Evolutionary conservation across 2,888 invertebrate genomes (phyloP), one percentile per base, ranked within the genome.

Genomic region (Charanyca ferruginea): DNA sequence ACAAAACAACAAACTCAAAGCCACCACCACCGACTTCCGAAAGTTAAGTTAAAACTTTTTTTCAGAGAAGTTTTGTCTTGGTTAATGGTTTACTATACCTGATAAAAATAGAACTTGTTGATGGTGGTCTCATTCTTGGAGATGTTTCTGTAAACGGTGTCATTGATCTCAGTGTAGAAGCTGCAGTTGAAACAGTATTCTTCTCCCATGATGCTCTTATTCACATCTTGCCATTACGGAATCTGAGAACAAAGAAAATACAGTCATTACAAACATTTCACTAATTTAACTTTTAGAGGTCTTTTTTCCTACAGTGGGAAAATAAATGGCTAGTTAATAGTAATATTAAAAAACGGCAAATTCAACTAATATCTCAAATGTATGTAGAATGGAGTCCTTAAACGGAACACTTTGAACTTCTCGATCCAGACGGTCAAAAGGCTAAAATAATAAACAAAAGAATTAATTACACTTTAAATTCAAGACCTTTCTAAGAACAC

Each of bases 21-120:
- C n/a, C n/a, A n/a, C n/a, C n/a, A n/a, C n/a, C n/a, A n/a, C n/a
- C n/a, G n/a, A n/a, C n/a, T n/a, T n/a, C n/a, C n/a, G n/a, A n/a
- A n/a, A n/a, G n/a, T n/a, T n/a, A n/a, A n/a, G n/a, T n/a, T n/a
- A n/a, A n/a, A n/a, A n/a, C n/a, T n/a, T n/a, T n/a, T n/a, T n/a
- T n/a, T n/a, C n/a, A n/a, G n/a, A n/a, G n/a, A 28, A 28, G 28
- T 28, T 28, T 5, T 7, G 6, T 28, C 28, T 28, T 28, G n/a
- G n/a, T n/a, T n/a, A n/a, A n/a, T n/a, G n/a, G n/a, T n/a, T n/a
- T 3, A 38, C 38, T 38, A 23, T 85, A 96, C 96, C 95, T 96
- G 96, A 84, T 96, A 96, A 79, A 96, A 96, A 77, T 95, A 96
- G 73, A 96, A 96, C 55, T 96, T 96, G 82, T 96, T 93, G 84